A percentile compares a stretch with the other conserved stretches of the same genome.
phyloP scores from a whole-genome alignment of 1,140 invertebrate species.

The Homalodisca vitripennis region DNA sequence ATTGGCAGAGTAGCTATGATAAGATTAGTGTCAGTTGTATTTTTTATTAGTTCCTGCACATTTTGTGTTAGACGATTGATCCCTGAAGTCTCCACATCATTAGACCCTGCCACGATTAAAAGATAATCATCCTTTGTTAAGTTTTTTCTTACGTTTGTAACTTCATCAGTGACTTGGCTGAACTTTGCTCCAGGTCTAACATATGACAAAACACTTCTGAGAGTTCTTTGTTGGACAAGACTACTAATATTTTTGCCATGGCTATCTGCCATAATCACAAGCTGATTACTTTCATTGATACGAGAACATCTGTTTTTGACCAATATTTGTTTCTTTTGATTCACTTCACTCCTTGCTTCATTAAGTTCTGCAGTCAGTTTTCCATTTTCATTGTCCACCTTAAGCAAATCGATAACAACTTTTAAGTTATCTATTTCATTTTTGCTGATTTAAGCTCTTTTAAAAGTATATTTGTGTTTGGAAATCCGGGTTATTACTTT shows the following conservation, averaged over 20 bases:
- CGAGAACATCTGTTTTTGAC: not conserved
- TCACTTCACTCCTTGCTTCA: not conserved
- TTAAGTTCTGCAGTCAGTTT: not conserved
- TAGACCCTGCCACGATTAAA: not conserved
- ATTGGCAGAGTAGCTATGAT: not conserved
- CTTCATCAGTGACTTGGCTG: not conserved
- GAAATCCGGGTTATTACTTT: not conserved
- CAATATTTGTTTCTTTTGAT: not conserved
- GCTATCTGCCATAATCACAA: not conserved
- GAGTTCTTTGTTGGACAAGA: not conserved
- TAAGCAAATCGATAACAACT: not conserved
- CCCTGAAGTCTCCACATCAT: not conserved
- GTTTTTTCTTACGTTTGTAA: not conserved
- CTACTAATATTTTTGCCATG: not conserved
- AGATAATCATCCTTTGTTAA: not conserved
- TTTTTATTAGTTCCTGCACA: not conserved
- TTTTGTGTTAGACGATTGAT: not conserved
- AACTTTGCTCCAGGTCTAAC: not conserved
- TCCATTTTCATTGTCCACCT: not conserved
- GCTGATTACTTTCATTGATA: not conserved
- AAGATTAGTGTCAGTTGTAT: not conserved
- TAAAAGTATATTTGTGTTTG: not conserved
- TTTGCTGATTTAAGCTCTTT: not conserved
- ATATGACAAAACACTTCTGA: not conserved
- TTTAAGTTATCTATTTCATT: not conserved